Conservation (phyloP, 2,113 vertebrate genomes). For the Channa maculata region DNA sequence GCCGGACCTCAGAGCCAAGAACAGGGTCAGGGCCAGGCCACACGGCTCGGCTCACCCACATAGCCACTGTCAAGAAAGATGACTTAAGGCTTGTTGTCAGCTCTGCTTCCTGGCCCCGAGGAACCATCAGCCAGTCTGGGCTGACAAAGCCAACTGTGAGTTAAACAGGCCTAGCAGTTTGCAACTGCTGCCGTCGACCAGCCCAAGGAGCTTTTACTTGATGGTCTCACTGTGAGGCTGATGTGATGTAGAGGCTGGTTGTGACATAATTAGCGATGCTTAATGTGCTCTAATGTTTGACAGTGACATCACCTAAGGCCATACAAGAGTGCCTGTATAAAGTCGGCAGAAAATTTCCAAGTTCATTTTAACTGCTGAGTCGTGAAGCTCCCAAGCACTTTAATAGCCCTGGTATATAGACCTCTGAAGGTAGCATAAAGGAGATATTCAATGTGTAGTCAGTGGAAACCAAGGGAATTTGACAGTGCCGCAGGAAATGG, state of each 20-base stretch:
- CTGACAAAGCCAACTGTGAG: slow-evolving; percentile 46
- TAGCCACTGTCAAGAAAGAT: slow-evolving; percentile 71
- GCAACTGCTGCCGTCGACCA: slow-evolving; percentile 72
- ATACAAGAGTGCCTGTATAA: slow-evolving; percentile 33
- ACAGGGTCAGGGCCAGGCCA: slow-evolving; percentile 75
- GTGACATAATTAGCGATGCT: slow-evolving; percentile 66
- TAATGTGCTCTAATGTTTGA: slow-evolving; percentile 61
- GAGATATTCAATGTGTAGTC: slow-evolving; percentile 90
- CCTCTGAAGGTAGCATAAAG: slow-evolving; percentile 84
- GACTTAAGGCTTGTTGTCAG: slow-evolving; percentile 43
- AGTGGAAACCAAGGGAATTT: slow-evolving; percentile 90
- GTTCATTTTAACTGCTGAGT: slow-evolving; percentile 70
- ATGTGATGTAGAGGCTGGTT: slow-evolving; percentile 49
- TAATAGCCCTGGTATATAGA: slow-evolving; percentile 89
- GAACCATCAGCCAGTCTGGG: slow-evolving; percentile 55
- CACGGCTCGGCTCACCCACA: slow-evolving; percentile 55
- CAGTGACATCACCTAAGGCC: slow-evolving; percentile 46
- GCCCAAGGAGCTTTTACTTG: slow-evolving; percentile 51
- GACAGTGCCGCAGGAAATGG: slow-evolving; percentile 96
- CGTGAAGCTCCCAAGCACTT: slow-evolving; percentile 73
- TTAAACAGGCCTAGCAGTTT: slow-evolving; percentile 71
- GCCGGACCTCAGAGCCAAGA: slow-evolving; percentile 68
- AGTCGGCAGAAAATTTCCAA: slow-evolving; percentile 59
- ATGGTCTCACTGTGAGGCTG: slow-evolving; percentile 55
- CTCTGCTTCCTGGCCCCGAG: slow-evolving; percentile 41